These are phyloP conservation scores for Acyrthosiphon pisum DNA, from an alignment of 1,140 invertebrate genomes.

Conservation along the genomic window DNA sequence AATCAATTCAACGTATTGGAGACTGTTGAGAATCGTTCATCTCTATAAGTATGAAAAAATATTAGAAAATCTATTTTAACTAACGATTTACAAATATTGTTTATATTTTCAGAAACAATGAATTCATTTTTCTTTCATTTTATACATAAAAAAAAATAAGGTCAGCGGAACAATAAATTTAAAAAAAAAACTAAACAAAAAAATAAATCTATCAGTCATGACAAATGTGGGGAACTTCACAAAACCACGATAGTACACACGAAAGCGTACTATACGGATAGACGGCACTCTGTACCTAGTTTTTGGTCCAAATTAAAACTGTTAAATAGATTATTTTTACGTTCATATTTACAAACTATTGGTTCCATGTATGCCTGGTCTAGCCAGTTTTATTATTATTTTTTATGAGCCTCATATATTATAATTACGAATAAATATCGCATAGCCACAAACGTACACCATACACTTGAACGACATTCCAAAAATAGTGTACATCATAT, in stretches of 20 bases:
- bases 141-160: neutral
- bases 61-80: neutral
- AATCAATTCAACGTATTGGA: neutral
- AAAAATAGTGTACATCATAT: neutral
- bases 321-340: neutral
- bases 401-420: neutral
- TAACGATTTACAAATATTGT: neutral
- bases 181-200: neutral
- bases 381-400: neutral
- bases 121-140: neutral
- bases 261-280: neutral
- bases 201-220: neutral
- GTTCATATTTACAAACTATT: neutral
- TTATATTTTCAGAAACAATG: neutral
- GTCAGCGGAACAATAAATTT: conserved; percentile 2
- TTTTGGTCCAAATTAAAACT: neutral
- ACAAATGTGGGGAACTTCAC: neutral
- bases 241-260: neutral
- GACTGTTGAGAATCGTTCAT: neutral
- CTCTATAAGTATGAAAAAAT: neutral
- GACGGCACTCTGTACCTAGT: neutral
- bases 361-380: neutral
- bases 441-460: neutral
- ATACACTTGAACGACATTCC: neutral
- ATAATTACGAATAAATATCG: conserved; percentile 2